phyloP scores from a whole-genome alignment of 2,888 invertebrate genomes.

The Eudasyphora cyanicolor region DNA sequence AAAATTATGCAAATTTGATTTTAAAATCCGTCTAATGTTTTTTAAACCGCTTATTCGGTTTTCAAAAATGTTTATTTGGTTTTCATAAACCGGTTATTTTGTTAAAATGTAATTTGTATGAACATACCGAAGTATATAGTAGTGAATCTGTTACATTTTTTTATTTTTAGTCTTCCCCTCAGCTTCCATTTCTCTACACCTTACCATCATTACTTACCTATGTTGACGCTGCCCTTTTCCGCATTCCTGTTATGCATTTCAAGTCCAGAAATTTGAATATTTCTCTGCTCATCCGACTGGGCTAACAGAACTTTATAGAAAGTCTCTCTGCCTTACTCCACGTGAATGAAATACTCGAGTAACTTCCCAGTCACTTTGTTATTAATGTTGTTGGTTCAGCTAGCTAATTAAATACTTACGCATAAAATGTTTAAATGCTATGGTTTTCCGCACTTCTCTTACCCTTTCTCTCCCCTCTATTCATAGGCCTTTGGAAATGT shows the following conservation, averaged over 20 bases:
- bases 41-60: too few species aligned
- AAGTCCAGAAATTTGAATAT: slow-evolving; percentile 57
- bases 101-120: too few species aligned
- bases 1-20: too few species aligned
- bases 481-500: slow-evolving; percentile 31
- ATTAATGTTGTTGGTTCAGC: slow-evolving; percentile 29
- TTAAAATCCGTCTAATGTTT: too few species aligned
- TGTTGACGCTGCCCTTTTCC: not conserved
- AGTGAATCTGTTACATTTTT: too few species aligned
- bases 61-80: too few species aligned
- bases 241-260: not conserved
- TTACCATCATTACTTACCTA: not conserved
- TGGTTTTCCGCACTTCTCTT: not conserved
- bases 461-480: not conserved
- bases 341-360: not conserved
- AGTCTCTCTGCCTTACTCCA: not conserved
- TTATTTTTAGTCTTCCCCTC: not conserved
- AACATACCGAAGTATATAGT: too few species aligned
- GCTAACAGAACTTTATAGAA: slow-evolving; percentile 40
- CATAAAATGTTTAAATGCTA: slow-evolving; percentile 8
- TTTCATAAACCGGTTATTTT: too few species aligned
- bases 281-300: slow-evolving; percentile 41
- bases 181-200: not conserved
- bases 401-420: slow-evolving; percentile 50
- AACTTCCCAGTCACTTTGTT: slow-evolving; percentile 7